A percentile compares a stretch with the other conserved stretches of the same genome.
Evolutionary conservation across 2,888 invertebrate genomes (phyloP).

Genomic region (Stenotaenia linearis): DNA sequence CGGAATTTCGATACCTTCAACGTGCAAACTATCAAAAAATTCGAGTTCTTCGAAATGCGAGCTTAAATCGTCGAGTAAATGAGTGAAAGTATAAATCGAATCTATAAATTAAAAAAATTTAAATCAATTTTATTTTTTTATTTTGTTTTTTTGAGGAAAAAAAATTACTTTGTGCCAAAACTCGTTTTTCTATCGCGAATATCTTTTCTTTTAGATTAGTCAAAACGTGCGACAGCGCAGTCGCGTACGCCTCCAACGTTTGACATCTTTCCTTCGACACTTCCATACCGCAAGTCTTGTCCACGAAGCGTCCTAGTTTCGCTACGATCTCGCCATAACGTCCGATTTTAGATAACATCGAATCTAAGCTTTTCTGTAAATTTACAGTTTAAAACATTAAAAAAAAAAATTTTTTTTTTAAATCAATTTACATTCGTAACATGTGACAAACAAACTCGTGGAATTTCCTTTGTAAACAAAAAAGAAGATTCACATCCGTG

Average conservation of each 20-base stretch:
- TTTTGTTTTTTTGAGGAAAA: no score
- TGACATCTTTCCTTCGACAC: not conserved
- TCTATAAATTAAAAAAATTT: not conserved
- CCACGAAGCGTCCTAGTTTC: not conserved
- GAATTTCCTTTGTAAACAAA: not conserved
- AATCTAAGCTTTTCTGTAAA: conserved; percentile 2
- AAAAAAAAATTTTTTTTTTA: not conserved
- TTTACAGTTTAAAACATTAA: not conserved
- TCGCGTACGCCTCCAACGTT: conserved; percentile 8
- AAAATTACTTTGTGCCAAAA: not conserved
- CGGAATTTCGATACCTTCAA: not conserved
- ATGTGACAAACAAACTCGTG: not conserved
- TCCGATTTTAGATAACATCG: not conserved
- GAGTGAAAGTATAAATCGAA: not conserved
- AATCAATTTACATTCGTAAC: not conserved
- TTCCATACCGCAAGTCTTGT: not conserved
- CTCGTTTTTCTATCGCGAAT: not conserved
- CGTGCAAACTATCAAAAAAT: not conserved
- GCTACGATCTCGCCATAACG: not conserved
- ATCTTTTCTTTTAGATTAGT: not conserved
- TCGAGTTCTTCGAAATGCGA: not conserved
- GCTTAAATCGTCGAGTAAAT: not conserved
- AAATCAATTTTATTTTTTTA: no score
- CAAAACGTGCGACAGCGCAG: not conserved
- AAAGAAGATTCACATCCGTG: not conserved